Conservation (phyloP, 2,888 invertebrate genomes). For the Acleris cristana region DNA sequence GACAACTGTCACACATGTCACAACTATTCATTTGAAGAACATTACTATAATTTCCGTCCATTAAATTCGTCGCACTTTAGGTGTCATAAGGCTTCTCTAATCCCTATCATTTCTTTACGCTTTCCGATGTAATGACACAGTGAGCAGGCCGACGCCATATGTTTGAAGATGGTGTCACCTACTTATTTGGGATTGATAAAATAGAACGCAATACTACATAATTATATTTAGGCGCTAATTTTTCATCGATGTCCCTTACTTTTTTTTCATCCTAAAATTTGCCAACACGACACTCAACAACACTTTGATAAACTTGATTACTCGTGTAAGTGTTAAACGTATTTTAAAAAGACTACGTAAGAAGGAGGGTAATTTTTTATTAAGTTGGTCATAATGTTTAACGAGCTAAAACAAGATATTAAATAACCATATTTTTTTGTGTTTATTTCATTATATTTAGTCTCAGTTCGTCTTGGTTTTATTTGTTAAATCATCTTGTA, state of each 20-base stretch:
- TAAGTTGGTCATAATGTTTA: too few species aligned
- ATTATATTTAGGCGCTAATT: slow-evolving; percentile 41
- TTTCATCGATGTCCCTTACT: slow-evolving; percentile 32
- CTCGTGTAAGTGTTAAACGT: too few species aligned
- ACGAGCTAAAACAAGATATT: too few species aligned
- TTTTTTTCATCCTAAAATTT: too few species aligned
- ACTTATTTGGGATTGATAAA: slow-evolving; percentile 77
- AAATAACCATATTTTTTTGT: too few species aligned
- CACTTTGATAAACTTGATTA: too few species aligned
- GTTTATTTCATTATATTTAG: too few species aligned
- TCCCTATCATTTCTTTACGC: slow-evolving; percentile 73
- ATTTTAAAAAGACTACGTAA: too few species aligned
- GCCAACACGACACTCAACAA: too few species aligned
- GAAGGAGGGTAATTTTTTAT: too few species aligned
- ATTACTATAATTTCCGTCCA: slow-evolving; percentile 27
- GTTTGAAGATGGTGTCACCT: slow-evolving; percentile 72
- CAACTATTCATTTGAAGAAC: slow-evolving; percentile 25
- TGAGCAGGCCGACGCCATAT: slow-evolving; percentile 63
- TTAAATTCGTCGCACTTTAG: slow-evolving; percentile 25
- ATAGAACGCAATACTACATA: slow-evolving; percentile 63
- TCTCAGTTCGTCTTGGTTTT: too few species aligned
- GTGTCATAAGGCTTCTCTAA: slow-evolving; percentile 39
- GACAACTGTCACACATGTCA: slow-evolving; percentile 28
- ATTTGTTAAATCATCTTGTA: too few species aligned
- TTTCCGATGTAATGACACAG: slow-evolving; percentile 67